Conservation (phyloP, 2,113 vertebrate genomes). For the Brevimyrus niger region DNA sequence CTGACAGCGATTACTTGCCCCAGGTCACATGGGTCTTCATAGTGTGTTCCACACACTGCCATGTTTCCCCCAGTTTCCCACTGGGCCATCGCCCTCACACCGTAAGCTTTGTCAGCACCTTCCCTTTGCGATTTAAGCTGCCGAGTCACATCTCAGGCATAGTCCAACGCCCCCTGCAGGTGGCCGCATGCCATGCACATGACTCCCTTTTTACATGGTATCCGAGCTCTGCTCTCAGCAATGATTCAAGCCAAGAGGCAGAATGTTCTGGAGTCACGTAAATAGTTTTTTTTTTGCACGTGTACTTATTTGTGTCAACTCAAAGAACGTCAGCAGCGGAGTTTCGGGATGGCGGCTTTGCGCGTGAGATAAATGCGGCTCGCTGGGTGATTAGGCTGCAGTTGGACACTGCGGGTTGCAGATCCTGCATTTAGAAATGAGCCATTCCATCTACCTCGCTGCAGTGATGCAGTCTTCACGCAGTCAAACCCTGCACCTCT, state of each 20-base stretch:
- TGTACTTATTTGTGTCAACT: background rate
- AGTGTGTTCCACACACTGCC: background rate
- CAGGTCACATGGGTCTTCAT: background rate
- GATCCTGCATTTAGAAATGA: background rate
- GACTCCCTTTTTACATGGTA: background rate
- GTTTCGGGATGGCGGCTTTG: background rate
- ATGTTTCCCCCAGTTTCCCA: background rate
- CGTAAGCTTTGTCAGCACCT: background rate
- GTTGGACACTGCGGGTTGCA: background rate
- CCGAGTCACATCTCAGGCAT: background rate
- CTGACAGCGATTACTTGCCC: background rate
- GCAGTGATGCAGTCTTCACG: background rate
- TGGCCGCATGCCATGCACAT: background rate
- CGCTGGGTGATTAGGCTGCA: background rate
- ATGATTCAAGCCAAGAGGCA: background rate
- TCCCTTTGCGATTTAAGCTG: background rate
- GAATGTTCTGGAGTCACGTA: background rate
- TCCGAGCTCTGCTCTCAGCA: background rate
- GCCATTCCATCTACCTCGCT: background rate
- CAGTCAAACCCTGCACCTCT: background rate
- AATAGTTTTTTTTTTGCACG: background rate
- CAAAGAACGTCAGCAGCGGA: background rate
- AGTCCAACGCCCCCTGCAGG: background rate
- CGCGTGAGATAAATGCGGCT: background rate
- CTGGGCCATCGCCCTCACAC: background rate